phyloP scores from a whole-genome alignment of 2,888 invertebrate species.

The Schrankia costaestrigalis region DNA sequence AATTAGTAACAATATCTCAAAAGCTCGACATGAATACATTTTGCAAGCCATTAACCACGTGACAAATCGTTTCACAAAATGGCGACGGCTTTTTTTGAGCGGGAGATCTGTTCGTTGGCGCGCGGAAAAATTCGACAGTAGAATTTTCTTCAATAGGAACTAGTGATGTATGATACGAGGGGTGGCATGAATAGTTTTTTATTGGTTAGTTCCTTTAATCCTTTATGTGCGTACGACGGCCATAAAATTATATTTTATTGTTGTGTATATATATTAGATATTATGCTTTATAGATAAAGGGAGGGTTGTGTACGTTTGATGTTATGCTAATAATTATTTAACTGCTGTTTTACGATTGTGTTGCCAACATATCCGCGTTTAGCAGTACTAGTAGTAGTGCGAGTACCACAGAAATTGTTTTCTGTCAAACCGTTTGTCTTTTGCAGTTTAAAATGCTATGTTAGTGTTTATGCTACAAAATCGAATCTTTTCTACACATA shows the following conservation, averaged over 20 bases:
- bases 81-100: conserved; percentile 65
- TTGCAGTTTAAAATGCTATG: too few species aligned
- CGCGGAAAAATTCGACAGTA: conserved; percentile 57
- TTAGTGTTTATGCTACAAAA: too few species aligned
- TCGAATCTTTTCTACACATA: too few species aligned
- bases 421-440: too few species aligned
- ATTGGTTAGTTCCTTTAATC: conserved; percentile 57
- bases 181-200: conserved; percentile 56
- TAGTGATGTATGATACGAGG: conserved; percentile 58
- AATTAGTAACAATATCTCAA: conserved; percentile 38
- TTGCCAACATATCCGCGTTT: too few species aligned
- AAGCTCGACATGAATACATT: conserved; percentile 68
- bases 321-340: too few species aligned
- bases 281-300: too few species aligned
- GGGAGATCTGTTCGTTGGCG: conserved; percentile 62
- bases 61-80: conserved; percentile 79
- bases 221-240: conserved; percentile 51
- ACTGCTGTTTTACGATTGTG: too few species aligned
- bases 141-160: conserved; percentile 68
- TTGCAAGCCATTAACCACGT: conserved; percentile 82
- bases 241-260: conserved; percentile 38
- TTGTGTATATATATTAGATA: too few species aligned
- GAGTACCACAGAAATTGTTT: too few species aligned
- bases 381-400: too few species aligned
- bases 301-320: too few species aligned